A percentile compares a stretch with the other conserved stretches of the same genome.
Evolutionary conservation across 2,888 invertebrate species (phyloP).

Genomic region (Linnaemya tessellans): DNA sequence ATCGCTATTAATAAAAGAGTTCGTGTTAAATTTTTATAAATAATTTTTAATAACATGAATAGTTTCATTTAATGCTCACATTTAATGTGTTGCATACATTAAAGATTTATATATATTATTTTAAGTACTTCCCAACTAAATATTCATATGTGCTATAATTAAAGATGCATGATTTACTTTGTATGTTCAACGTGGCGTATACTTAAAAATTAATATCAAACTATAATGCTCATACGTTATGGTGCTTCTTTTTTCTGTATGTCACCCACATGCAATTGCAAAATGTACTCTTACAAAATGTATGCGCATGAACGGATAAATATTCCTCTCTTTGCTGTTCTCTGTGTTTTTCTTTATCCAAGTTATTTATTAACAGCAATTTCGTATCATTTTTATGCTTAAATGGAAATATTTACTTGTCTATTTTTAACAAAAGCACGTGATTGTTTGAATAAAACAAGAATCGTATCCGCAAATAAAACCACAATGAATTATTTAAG

Average conservation of each 20-base stretch:
- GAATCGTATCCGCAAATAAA: constrained; percentile 38
- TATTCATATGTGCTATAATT: background rate
- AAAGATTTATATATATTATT: background rate
- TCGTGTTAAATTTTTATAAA: no score
- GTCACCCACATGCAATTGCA: constrained; percentile 9
- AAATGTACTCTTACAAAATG: background rate
- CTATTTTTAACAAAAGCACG: constrained; percentile 56
- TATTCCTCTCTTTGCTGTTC: background rate
- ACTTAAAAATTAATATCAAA: background rate
- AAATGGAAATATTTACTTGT: constrained; percentile 45
- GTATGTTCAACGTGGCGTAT: constrained; percentile 4
- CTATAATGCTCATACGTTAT: constrained; percentile 22
- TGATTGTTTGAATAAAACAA: constrained; percentile 53
- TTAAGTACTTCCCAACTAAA: background rate
- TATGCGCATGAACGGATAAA: constrained; percentile 40
- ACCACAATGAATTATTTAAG: constrained; percentile 57
- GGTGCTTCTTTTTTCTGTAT: background rate
- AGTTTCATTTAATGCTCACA: no score
- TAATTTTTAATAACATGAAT: no score
- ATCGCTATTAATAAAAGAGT: no score
- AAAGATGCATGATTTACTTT: background rate
- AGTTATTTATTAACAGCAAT: constrained; percentile 17
- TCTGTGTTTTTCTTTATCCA: background rate
- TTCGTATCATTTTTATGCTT: background rate
- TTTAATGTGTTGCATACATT: no score